phyloP scores from a whole-genome alignment of 2,113 vertebrate genomes.

The Patagioenas fasciata region DNA sequence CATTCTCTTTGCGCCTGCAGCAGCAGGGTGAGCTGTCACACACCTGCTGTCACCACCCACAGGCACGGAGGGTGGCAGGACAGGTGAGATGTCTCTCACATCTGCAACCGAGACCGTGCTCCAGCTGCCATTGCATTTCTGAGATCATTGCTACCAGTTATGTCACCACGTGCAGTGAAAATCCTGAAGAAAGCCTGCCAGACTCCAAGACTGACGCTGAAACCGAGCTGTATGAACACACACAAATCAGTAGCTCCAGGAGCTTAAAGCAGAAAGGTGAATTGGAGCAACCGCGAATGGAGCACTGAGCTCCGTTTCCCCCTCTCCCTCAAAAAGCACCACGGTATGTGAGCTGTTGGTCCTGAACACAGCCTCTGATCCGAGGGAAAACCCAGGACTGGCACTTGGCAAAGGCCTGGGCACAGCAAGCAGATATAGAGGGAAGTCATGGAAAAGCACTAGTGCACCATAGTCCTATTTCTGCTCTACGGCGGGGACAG shows the following conservation, averaged over 20 bases:
- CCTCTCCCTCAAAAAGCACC: neutral
- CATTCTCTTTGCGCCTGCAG: neutral
- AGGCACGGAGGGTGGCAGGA: neutral
- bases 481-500: neutral
- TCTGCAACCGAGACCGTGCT: neutral
- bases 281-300: neutral
- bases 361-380: neutral
- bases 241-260: neutral
- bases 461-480: neutral
- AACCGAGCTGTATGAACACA: neutral
- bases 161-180: too few relatives aligned
- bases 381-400: neutral
- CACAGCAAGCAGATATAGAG: neutral
- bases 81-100: neutral
- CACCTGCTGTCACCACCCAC: neutral
- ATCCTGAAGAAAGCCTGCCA: neutral
- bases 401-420: neutral
- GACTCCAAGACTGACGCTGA: neutral
- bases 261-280: neutral
- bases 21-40: neutral
- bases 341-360: neutral
- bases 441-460: neutral
- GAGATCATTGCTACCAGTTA: neutral
- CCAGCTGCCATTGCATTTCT: neutral
- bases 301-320: fast-evolving